Base-by-base conservation (phyloP, 2,888 invertebrate species). In the Parelbella ahira region DNA sequence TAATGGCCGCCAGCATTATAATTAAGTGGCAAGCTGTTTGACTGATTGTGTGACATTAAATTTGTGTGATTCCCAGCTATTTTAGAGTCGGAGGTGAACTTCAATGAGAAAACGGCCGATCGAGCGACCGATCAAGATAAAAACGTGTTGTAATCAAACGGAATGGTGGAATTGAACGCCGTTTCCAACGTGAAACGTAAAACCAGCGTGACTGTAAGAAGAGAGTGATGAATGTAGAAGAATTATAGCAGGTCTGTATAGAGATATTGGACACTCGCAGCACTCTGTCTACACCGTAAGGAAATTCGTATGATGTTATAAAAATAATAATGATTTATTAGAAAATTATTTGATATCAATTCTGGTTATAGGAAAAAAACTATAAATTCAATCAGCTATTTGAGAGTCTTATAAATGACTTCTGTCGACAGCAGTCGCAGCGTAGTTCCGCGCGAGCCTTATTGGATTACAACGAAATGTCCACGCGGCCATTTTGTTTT, bases 381-480 rank as follows among this genome's bases (percentile, higher is more conserved):
- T 9, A 24, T 34, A 34, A 34, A 34, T 34, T 34, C 9, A 23
- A 24, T n/a, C n/a, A 23, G 13, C 8, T 11, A 1, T 9, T 15
- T 4, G 4, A 24, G 18, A 19, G 13, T 20, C 27, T 27, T 41
- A 41, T 33, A 41, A 41, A 33, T 41, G n/a, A n/a, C n/a, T n/a
- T n/a, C n/a, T n/a, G n/a, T 41, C n/a, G 27, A 33, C 20, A 18
- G 24, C 33, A 25, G 13, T 25, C 19, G 11, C 19, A 20, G 21
- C 28, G n/a, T n/a, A 13, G 13, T 27, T 20, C 27, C 25, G 3
- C 2, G 24, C 24, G 9, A 27, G 34, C 41, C 33, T 32, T 61
- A 68, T 73, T 63, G 67, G 71, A 71, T 72, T 68, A 72, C 68
- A 43, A 37, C 28, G 37, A 49, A 46, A 42, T 44, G 60, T 72